Evolutionary conservation across 2,888 invertebrate genomes (phyloP), one percentile per base, ranked within the genome.

Genomic region (Agrilus biguttatus): DNA sequence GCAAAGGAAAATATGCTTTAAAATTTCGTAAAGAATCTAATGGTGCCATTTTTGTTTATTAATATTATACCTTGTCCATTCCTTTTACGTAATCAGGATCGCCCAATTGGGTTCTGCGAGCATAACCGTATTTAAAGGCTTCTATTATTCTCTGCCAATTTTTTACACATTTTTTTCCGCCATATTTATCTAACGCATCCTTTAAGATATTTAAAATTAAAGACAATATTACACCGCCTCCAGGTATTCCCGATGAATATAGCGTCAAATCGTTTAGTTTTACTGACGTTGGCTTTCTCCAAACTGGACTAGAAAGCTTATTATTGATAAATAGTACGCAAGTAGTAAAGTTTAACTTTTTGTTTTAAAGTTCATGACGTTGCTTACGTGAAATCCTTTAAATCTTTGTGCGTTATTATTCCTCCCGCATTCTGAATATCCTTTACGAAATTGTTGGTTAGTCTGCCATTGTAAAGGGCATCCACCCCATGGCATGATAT

Each of bases 51-150:
- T 35, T 35, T 13, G 14, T 35, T 14, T 35, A 17, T 10, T 14
- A 3, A 8, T 3, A 8, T 8, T 43, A 42, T 47, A 51, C 49
- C 8, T 47, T 37, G 21, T 44, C 33, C 13, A 54, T 51, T 13
- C 44, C 50, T 4, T 28, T 36, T 5, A 71, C 59, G 57, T 72
- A 80, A 36, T 67, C 60, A 6, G 73, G 69, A 69, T 96, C 96
- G 1, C 87, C 95, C 47, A 97, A 69, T 50, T 80, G 75, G 1
- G 86, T 85, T 51, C 95, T 71, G 57, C 80, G 77, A 2, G 88
- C 93, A 63, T 85, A 93, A 14, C 84, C 92, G 68, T 82, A 93
- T 63, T 97, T 97, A 66, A 91, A 87, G 5, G 85, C 76, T 62
- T 97, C 96, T 8, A 86, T 70, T 49, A 91, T 71, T 49, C 88